Conservation (phyloP, 2,888 invertebrate species). For the Habrosyne pyritoides region DNA sequence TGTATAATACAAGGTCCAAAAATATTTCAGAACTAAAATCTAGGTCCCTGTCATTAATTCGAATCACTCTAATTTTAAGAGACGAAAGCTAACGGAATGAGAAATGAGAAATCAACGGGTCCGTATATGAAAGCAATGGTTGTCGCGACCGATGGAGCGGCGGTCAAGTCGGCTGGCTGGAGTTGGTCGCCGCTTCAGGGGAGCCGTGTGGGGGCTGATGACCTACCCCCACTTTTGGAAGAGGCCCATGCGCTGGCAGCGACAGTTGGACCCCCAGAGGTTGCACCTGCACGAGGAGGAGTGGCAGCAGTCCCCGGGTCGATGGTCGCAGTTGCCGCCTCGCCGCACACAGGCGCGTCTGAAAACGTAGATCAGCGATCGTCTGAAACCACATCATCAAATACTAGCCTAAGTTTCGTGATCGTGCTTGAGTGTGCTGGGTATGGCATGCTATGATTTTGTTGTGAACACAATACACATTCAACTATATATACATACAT, state of each 20-base stretch:
- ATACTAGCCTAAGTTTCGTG: constrained; percentile 74
- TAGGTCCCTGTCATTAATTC: constrained; percentile 78
- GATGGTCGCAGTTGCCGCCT: constrained; percentile 92
- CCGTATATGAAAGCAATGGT: constrained; percentile 67
- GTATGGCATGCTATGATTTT: constrained; percentile 19
- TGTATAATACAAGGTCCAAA: constrained; percentile 74
- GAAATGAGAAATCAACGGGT: constrained; percentile 57
- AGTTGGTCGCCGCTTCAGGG: constrained; percentile 69
- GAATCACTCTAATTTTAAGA: constrained; percentile 53
- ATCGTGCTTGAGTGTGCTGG: constrained; percentile 37
- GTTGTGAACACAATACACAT: background rate
- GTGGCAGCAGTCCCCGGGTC: constrained; percentile 93
- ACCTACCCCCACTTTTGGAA: constrained; percentile 93
- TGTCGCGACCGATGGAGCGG: constrained; percentile 71
- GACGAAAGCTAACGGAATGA: constrained; percentile 34
- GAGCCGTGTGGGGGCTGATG: constrained; percentile 35
- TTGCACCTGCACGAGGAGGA: constrained; percentile 94
- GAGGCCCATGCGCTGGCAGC: constrained; percentile 93
- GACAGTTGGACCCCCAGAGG: constrained; percentile 94
- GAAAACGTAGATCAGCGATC: constrained; percentile 93
- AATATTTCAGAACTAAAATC: constrained; percentile 75
- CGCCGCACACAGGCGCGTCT: constrained; percentile 92
- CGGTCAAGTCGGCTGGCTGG: constrained; percentile 72
- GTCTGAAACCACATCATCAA: constrained; percentile 87
- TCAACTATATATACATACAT: too few species aligned